A percentile compares a stretch with the other conserved stretches of the same genome.
Evolutionary conservation across 2,888 invertebrate species (phyloP).

Genomic region (Cryptocheilus praepositus): DNA sequence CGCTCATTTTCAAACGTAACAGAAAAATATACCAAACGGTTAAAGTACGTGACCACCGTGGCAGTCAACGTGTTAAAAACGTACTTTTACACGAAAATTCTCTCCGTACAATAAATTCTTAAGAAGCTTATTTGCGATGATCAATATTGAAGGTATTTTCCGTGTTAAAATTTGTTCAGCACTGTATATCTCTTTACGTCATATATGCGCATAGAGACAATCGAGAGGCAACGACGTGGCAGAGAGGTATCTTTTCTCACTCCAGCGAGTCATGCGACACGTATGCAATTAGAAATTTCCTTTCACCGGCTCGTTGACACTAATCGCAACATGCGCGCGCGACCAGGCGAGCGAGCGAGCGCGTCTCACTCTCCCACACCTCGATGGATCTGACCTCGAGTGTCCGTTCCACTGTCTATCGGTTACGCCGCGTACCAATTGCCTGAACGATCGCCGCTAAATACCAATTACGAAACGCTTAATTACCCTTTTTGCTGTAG

Average conservation of each 20-base stretch:
- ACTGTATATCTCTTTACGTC: no score
- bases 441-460: slow-evolving; percentile 48
- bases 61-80: no score
- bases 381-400: slow-evolving; percentile 42
- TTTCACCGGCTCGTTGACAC: slow-evolving; percentile 56
- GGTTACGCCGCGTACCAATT: slow-evolving; percentile 29
- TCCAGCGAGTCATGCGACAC: slow-evolving; percentile 33
- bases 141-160: no score
- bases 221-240: slow-evolving; percentile 5
- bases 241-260: slow-evolving; percentile 27
- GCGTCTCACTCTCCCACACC: slow-evolving; percentile 37
- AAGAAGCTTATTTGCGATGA: no score
- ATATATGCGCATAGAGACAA: slow-evolving; percentile 27
- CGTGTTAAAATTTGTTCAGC: no score
- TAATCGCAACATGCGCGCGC: slow-evolving; percentile 44
- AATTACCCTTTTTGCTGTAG: slow-evolving; percentile 2
- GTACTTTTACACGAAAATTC: no score
- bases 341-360: not conserved
- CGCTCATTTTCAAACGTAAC: no score
- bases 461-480: slow-evolving; percentile 49
- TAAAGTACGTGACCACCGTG: no score
- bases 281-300: slow-evolving; percentile 59
- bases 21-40: slow-evolving; percentile 37
- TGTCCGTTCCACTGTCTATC: slow-evolving; percentile 28
- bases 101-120: no score